Conservation (phyloP, 2,797 vertebrate genomes). For the Labroides dimidiatus region DNA sequence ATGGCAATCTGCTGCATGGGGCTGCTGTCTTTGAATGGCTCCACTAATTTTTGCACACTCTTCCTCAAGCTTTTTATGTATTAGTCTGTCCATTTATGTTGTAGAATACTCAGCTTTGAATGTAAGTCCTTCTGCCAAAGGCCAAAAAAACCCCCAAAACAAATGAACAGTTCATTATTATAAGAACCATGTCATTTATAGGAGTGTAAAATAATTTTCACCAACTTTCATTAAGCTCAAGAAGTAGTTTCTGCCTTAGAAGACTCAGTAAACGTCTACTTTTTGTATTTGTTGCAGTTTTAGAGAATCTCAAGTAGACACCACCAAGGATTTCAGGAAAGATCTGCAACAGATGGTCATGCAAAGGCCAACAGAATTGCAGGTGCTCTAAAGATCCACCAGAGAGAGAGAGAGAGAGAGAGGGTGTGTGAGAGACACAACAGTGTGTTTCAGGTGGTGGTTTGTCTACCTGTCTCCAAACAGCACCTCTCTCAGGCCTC, state of each 20-base stretch:
- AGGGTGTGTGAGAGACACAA: constrained; percentile 41
- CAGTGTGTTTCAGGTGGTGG: constrained; percentile 70
- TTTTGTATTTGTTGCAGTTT: background rate
- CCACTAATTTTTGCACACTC: constrained; percentile 4
- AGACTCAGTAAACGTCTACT: background rate
- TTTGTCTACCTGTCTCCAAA: constrained; percentile 78
- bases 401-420: constrained; percentile 33
- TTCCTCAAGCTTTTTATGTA: background rate
- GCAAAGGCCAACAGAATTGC: constrained; percentile 45
- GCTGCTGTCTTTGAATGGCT: constrained; percentile 18
- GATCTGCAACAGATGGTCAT: constrained; percentile 67
- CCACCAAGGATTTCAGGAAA: constrained; percentile 16
- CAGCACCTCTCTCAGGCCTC: constrained; percentile 81
- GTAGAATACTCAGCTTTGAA: background rate
- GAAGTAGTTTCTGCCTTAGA: background rate
- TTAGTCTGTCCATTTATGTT: constrained; percentile 3
- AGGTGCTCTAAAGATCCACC: constrained; percentile 45
- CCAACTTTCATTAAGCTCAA: background rate
- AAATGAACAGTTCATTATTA: too few species aligned
- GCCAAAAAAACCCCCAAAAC: too few species aligned
- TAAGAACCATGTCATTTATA: background rate
- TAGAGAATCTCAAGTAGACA: constrained; percentile 9
- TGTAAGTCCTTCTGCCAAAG: too few species aligned
- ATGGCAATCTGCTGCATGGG: background rate
- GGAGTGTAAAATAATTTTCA: too few species aligned